Evolutionary conservation across 1,140 invertebrate species (phyloP), one percentile per base, ranked within the genome.

Genomic region (Chymomyza costata): DNA sequence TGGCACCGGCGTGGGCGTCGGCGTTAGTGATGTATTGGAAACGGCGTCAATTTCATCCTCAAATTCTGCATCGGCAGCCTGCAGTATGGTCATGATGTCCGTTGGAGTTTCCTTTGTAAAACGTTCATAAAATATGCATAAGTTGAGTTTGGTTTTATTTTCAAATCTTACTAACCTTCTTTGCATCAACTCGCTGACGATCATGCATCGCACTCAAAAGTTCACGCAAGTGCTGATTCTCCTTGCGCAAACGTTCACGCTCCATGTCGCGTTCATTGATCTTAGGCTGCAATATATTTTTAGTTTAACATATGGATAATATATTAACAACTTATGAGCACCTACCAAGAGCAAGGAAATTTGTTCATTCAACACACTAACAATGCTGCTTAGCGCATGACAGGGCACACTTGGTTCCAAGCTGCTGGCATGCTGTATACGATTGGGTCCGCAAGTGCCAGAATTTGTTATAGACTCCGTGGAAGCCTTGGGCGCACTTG

Each of bases 201-300:
- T 87, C 87, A 60, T 90, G 88, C 62, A 91, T 86, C 49, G 88
- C 89, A 73, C 93, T 92, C 14, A 94, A 84, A 73, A 91, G 90
- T 83, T 94, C 93, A 62, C 92, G 87, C 40, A 89, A 90, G 65
- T 88, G 88, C 53, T 91, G 90, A 54, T 94, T 86, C 83, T 94
- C 93, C 54, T 90, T 89, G 18, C 92, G 88, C 59, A 94, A 85
- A 47, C 89, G 88, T 61, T 93, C 92, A 35, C 91, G 86, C 82
- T 95, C 93, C 68, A 93, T 92, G 78, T 94, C 93, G 57, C 90
- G 87, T 59, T 91, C 89, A 82, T 91, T 92, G 45, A 93, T 89
- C 52, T 92, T 89, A 83, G 90, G 90, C 93, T 94, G 71, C 10
- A 85, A 53, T 13, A 39, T n/a, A 62, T 6, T 0, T 14, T 30